phyloP scores from a whole-genome alignment of 1,140 invertebrate species.

The Drosophila micromelanica region DNA sequence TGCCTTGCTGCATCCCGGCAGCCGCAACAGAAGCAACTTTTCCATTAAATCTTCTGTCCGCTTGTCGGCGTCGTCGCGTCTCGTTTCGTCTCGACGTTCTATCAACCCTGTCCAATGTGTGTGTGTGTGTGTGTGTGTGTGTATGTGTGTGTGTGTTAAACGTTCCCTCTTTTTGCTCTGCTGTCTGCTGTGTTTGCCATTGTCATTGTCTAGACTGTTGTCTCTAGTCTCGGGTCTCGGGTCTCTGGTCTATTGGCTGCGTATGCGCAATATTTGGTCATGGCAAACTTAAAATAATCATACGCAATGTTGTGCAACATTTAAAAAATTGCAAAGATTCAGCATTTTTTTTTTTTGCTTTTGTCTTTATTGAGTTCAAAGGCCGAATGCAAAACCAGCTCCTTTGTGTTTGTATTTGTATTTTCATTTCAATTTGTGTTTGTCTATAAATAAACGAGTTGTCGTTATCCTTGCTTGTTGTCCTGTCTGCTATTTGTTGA shows the following conservation, averaged over 20 bases:
- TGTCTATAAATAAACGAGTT: slow-evolving; percentile 68
- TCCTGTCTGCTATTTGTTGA: slow-evolving; percentile 67
- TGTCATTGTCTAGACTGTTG: slow-evolving; percentile 70
- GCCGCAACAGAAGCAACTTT: slow-evolving; percentile 66
- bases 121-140: slow-evolving; percentile 9
- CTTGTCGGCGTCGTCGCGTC: slow-evolving; percentile 21
- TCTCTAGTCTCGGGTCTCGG: slow-evolving; percentile 1
- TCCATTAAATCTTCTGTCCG: slow-evolving; percentile 73
- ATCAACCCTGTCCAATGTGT: slow-evolving; percentile 14
- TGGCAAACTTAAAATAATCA: slow-evolving; percentile 74
- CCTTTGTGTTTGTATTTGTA: slow-evolving; percentile 29
- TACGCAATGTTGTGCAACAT: slow-evolving; percentile 66
- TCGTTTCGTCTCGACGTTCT: slow-evolving; percentile 9
- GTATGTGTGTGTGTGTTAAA: slow-evolving; percentile 32
- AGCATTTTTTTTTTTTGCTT: slow-evolving; percentile 20
- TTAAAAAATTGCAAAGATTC: slow-evolving; percentile 27
- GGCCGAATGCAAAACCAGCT: slow-evolving; percentile 32
- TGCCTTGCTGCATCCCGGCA: slow-evolving; percentile 39
- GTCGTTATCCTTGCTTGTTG: slow-evolving; percentile 38
- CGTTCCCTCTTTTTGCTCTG: slow-evolving; percentile 47
- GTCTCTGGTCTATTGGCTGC: slow-evolving; percentile 18
- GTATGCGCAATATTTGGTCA: slow-evolving; percentile 71
- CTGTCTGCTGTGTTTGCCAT: slow-evolving; percentile 47
- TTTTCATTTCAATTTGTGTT: slow-evolving; percentile 31
- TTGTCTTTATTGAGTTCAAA: slow-evolving; percentile 21